Conservation (phyloP, 2,113 vertebrate species). For the Prunella himalayana region DNA sequence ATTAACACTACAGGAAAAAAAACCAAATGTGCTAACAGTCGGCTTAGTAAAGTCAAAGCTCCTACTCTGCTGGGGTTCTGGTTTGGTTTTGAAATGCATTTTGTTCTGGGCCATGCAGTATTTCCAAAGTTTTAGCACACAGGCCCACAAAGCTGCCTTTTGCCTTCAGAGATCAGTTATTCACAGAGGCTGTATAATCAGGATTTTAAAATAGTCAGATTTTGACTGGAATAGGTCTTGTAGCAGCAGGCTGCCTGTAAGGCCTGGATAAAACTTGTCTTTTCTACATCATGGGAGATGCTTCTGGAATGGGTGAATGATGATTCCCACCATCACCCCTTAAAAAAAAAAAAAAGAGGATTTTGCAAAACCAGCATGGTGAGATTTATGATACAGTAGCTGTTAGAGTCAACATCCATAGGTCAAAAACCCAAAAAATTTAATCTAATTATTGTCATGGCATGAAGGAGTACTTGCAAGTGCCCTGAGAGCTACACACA, state of each 20-base stretch:
- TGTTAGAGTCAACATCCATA: neutral
- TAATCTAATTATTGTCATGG: neutral
- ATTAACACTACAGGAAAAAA: neutral
- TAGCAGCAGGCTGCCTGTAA: neutral
- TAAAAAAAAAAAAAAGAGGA: rapidly evolving
- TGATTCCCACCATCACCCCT: rapidly evolving
- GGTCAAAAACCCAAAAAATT: neutral
- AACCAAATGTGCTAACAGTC: neutral
- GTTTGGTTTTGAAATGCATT: neutral
- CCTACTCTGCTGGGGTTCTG: neutral
- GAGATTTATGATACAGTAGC: neutral
- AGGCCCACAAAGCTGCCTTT: neutral
- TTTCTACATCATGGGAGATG: neutral
- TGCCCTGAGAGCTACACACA: neutral
- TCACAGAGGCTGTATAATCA: neutral
- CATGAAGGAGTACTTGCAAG: neutral
- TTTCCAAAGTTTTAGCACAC: neutral
- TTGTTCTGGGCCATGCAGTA: neutral
- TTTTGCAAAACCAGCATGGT: neutral
- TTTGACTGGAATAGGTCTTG: neutral
- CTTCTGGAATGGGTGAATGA: neutral
- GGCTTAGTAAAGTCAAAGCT: neutral
- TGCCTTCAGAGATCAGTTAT: neutral
- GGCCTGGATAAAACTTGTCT: neutral
- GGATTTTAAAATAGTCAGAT: neutral